A percentile compares a stretch with the other conserved stretches of the same genome.
These are phyloP conservation scores for Macroramphosus scolopax DNA, from an alignment of 2,797 vertebrate species.

Conservation along the genomic window DNA sequence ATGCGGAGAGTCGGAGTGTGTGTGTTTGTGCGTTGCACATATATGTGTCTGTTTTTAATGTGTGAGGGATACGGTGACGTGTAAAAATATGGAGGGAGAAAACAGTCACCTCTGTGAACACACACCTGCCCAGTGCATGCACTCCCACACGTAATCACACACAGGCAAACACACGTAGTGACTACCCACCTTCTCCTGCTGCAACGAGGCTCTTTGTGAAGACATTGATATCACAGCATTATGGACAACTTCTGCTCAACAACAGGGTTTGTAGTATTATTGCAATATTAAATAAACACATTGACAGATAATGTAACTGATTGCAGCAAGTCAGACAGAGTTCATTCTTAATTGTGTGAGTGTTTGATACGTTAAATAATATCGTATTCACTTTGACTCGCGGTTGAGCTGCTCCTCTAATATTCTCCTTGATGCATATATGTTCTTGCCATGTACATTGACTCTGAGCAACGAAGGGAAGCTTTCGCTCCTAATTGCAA, in stretches of 20 bases:
- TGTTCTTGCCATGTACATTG: constrained; percentile 42
- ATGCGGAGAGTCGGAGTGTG: constrained; percentile 14
- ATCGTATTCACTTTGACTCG: constrained; percentile 17
- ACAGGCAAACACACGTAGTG: constrained; percentile 4
- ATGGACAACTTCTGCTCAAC: constrained; percentile 19
- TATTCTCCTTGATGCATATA: constrained; percentile 61
- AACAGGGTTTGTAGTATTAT: too few relatives aligned
- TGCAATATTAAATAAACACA: too few relatives aligned
- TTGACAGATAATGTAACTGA: too few relatives aligned
- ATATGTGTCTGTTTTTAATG: constrained; percentile 58
- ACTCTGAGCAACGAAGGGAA: constrained; percentile 56
- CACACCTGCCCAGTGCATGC: constrained; percentile 69
- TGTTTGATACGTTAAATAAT: constrained; percentile 21
- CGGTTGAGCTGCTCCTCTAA: constrained; percentile 35
- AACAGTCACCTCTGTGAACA: constrained; percentile 75
- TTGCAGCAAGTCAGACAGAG: too few relatives aligned
- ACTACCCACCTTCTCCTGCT: neutral
- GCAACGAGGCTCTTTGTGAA: constrained; percentile 19
- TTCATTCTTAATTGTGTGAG: too few relatives aligned
- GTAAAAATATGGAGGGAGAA: constrained; percentile 83
- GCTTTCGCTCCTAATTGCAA: constrained; percentile 32
- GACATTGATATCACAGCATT: constrained; percentile 31
- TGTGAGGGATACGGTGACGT: constrained; percentile 64
- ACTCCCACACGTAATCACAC: constrained; percentile 7
- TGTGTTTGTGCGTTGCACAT: constrained; percentile 51